A percentile compares a stretch with the other conserved stretches of the same genome.
These are phyloP conservation scores for Channa argus DNA, from an alignment of 2,113 vertebrate genomes.

Conservation along the genomic window DNA sequence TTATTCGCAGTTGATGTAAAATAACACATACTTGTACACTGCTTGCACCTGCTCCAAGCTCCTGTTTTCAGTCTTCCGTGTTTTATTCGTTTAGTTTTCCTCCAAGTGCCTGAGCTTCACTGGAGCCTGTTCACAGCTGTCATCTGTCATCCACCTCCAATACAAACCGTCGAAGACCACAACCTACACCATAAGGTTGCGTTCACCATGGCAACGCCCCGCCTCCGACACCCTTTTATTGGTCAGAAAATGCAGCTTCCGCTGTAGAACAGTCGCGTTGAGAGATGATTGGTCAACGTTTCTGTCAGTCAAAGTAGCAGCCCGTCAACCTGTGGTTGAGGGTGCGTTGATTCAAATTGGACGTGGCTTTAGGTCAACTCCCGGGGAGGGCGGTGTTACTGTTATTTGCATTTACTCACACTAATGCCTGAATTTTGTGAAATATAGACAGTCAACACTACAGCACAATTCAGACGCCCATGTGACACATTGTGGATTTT, in stretches of 20 bases:
- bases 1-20: not conserved
- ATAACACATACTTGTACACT: not conserved
- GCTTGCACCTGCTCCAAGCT: conserved; percentile 1
- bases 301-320: conserved; percentile 60
- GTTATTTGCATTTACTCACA: too few relatives aligned
- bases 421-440: too few relatives aligned
- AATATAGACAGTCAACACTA: too few relatives aligned
- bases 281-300: conserved; percentile 55
- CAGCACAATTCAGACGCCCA: too few relatives aligned
- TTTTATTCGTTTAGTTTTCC: not conserved
- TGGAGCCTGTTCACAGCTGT: conserved; percentile 59
- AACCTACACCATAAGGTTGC: conserved; percentile 36
- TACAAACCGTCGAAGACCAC: conserved; percentile 29
- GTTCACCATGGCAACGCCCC: conserved; percentile 73
- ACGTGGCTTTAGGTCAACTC: conserved; percentile 76
- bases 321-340: conserved; percentile 19
- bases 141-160: conserved; percentile 26
- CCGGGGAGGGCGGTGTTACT: too few relatives aligned
- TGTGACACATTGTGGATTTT: too few relatives aligned
- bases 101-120: conserved; percentile 19
- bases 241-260: conserved; percentile 23
- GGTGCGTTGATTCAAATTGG: conserved; percentile 67
- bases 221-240: conserved; percentile 47
- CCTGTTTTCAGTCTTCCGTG: not conserved
- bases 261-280: conserved; percentile 56